These are phyloP conservation scores for Melanostigma gelatinosum DNA, from an alignment of 2,113 vertebrate species.

Conservation along the genomic window DNA sequence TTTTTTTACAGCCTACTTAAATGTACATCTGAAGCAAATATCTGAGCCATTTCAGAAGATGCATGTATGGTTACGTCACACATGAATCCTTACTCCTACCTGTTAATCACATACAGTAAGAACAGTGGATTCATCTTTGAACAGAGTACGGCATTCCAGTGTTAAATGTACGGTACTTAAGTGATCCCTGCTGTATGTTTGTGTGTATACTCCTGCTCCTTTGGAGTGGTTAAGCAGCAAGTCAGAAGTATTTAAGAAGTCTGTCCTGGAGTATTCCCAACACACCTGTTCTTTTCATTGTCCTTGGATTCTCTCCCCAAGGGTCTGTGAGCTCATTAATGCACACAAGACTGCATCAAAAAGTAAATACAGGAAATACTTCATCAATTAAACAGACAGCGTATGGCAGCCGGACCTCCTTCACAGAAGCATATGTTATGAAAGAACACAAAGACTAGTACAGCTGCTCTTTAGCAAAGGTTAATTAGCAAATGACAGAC, in stretches of 20 bases:
- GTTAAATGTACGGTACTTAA: slow-evolving; percentile 17
- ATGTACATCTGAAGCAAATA: background rate
- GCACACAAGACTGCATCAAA: too few relatives aligned
- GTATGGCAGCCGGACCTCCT: too few relatives aligned
- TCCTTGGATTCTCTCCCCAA: slow-evolving; percentile 26
- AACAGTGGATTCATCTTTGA: background rate
- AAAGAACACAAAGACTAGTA: too few relatives aligned
- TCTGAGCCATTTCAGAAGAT: background rate
- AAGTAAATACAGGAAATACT: too few relatives aligned
- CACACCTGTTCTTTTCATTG: slow-evolving; percentile 74
- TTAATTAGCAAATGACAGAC: too few relatives aligned
- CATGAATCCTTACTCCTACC: background rate
- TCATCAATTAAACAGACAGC: too few relatives aligned
- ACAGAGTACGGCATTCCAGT: background rate
- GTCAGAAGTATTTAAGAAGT: slow-evolving; percentile 60
- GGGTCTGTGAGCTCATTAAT: too few relatives aligned
- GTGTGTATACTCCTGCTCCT: slow-evolving; percentile 37
- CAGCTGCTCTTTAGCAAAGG: too few relatives aligned
- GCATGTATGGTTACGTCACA: background rate
- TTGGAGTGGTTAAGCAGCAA: slow-evolving; percentile 61
- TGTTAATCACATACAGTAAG: slow-evolving; percentile 3
- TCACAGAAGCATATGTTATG: too few relatives aligned
- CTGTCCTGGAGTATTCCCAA: slow-evolving; percentile 67
- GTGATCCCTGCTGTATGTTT: slow-evolving; percentile 31
- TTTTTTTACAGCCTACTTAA: background rate